Conservation (phyloP, 2,113 vertebrate genomes). For the Cariama cristata region DNA sequence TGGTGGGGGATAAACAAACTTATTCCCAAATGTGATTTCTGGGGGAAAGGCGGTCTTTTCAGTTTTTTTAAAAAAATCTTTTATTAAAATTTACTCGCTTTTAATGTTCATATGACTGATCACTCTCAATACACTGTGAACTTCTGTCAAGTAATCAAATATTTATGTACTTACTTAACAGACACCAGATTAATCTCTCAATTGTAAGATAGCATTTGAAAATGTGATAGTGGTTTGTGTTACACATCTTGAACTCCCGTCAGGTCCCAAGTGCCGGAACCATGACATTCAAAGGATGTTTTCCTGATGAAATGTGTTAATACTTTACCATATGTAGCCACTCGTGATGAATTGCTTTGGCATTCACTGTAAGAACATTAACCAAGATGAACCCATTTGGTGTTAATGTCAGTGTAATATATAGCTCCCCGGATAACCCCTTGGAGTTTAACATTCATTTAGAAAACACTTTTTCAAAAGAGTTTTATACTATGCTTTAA, state of each 20-base stretch:
- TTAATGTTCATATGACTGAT: neutral
- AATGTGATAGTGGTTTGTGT: slow-evolving; percentile 25
- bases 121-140: neutral
- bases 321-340: slow-evolving; percentile 50
- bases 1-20: neutral
- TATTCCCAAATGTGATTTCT: neutral
- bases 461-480: slow-evolving; percentile 28
- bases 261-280: neutral
- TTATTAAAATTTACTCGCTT: neutral
- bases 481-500: neutral
- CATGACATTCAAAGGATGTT: slow-evolving; percentile 66
- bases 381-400: slow-evolving; percentile 66
- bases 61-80: neutral
- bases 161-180: neutral
- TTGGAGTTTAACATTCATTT: slow-evolving; percentile 47
- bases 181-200: neutral
- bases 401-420: slow-evolving; percentile 66
- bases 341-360: slow-evolving; percentile 63
- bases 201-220: slow-evolving; percentile 5
- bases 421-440: slow-evolving; percentile 53
- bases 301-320: slow-evolving; percentile 58
- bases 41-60: neutral
- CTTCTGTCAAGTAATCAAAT: neutral
- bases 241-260: neutral
- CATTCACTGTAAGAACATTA: slow-evolving; percentile 70